phyloP scores from a whole-genome alignment of 37 sponge, comb jelly and placozoan genomes.

The Cladorhizidae sp. region DNA sequence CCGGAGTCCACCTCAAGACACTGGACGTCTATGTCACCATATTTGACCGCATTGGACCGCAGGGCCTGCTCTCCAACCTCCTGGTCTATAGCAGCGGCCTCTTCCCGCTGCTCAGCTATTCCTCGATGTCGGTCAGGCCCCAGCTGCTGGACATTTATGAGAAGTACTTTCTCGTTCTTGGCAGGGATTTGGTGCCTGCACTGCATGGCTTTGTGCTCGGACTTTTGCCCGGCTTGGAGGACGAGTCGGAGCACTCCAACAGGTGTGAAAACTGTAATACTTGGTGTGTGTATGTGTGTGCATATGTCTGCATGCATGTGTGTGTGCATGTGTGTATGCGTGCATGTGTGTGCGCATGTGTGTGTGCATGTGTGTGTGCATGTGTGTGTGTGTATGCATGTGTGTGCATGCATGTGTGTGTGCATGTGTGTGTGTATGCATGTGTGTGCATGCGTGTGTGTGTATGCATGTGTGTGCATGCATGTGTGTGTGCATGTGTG shows the following conservation, averaged over 20 bases:
- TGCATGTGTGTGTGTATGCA: too few species aligned
- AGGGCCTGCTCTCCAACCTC: conserved; percentile 64
- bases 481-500: too few species aligned
- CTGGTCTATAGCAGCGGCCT: conserved; percentile 74
- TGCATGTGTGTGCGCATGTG: background rate
- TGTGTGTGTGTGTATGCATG: background rate
- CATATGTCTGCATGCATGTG: background rate
- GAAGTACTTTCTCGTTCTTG: conserved; percentile 76
- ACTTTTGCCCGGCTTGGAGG: conserved; percentile 87
- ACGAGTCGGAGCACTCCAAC: conserved; percentile 73
- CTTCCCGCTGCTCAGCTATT: conserved; percentile 81
- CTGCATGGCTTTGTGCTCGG: conserved; percentile 83
- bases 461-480: too few species aligned
- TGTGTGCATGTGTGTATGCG: background rate
- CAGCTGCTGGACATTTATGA: conserved; percentile 79
- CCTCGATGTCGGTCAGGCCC: conserved; percentile 82
- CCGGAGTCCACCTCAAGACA: conserved; percentile 85
- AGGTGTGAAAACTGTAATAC: conserved; percentile 14
- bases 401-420: too few species aligned
- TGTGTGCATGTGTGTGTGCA: conserved; percentile 18
- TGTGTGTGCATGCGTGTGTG: too few species aligned
- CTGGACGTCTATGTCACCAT: conserved; percentile 80
- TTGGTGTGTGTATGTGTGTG: background rate
- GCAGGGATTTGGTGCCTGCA: conserved; percentile 60
- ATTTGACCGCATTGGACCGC: conserved; percentile 75